A percentile compares a stretch with the other conserved stretches of the same genome.
phyloP scores from a whole-genome alignment of 2,888 invertebrate species.

The Metalampra italica region DNA sequence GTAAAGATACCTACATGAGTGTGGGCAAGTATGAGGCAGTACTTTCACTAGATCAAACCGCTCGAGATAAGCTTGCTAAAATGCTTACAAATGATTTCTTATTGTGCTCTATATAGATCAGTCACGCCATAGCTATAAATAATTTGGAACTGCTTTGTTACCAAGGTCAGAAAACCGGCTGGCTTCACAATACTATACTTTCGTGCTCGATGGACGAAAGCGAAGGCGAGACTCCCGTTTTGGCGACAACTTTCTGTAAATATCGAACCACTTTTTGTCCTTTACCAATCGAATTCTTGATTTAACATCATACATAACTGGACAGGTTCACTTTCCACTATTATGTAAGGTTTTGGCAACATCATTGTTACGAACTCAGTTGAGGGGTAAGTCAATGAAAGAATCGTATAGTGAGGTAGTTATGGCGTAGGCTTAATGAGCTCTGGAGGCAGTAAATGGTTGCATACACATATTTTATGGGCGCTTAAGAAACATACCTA shows the following conservation, averaged over 20 bases:
- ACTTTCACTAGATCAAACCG: slow-evolving; percentile 65
- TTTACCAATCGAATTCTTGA: slow-evolving; percentile 63
- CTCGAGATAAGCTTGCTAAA: slow-evolving; percentile 45
- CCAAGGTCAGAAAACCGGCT: slow-evolving; percentile 68
- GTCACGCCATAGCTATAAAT: slow-evolving; percentile 46
- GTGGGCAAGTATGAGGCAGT: slow-evolving; percentile 27
- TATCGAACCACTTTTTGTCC: slow-evolving; percentile 68
- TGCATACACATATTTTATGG: slow-evolving; percentile 1
- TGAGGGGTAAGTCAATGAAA: slow-evolving; percentile 33
- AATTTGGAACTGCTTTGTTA: slow-evolving; percentile 40
- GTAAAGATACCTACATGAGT: slow-evolving; percentile 19
- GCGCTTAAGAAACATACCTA: background rate
- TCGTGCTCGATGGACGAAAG: slow-evolving; percentile 67
- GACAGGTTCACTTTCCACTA: slow-evolving; percentile 67
- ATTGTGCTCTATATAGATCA: slow-evolving; percentile 50
- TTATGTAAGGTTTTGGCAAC: slow-evolving; percentile 51
- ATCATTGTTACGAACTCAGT: slow-evolving; percentile 30
- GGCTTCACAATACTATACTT: slow-evolving; percentile 60
- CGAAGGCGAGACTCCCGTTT: slow-evolving; percentile 63
- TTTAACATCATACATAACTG: slow-evolving; percentile 58
- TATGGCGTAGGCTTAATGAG: slow-evolving; percentile 49
- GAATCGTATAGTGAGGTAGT: slow-evolving; percentile 57
- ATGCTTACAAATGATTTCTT: slow-evolving; percentile 57
- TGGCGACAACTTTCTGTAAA: slow-evolving; percentile 69
- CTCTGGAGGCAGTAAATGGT: slow-evolving; percentile 8